Conservation (phyloP, 2,888 invertebrate species). For the Biston betularia region DNA sequence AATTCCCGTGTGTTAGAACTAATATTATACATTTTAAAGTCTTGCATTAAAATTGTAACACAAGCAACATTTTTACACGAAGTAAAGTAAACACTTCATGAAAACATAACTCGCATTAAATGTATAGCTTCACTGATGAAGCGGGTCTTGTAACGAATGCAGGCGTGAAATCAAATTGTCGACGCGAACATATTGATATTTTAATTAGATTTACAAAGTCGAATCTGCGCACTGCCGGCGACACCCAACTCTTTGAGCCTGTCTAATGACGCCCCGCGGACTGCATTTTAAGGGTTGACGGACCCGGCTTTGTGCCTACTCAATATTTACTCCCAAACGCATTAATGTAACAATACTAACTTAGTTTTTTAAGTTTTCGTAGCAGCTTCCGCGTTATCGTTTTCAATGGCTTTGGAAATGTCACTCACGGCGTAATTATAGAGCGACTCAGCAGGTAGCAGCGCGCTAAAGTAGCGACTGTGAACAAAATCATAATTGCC, state of each 20-base stretch:
- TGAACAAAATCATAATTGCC: constrained; percentile 75
- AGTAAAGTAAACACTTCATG: neutral
- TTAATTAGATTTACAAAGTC: constrained; percentile 86
- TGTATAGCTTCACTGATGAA: constrained; percentile 22
- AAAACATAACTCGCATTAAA: constrained; percentile 24
- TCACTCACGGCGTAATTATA: constrained; percentile 83
- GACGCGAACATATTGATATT: constrained; percentile 85
- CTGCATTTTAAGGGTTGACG: constrained; percentile 82
- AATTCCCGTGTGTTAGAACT: no score
- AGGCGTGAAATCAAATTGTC: constrained; percentile 85
- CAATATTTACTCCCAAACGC: constrained; percentile 86
- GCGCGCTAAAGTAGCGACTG: constrained; percentile 64
- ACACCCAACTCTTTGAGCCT: constrained; percentile 84
- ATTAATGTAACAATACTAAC: constrained; percentile 84
- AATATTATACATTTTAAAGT: no score
- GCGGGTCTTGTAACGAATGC: constrained; percentile 53
- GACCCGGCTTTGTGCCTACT: constrained; percentile 78
- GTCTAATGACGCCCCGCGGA: constrained; percentile 84
- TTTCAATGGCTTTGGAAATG: constrained; percentile 82
- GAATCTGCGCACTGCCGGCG: constrained; percentile 69
- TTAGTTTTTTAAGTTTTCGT: constrained; percentile 83
- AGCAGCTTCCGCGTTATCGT: constrained; percentile 86
- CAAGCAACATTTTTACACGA: neutral
- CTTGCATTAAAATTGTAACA: neutral
- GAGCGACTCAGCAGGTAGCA: constrained; percentile 81